Percentiles rank a stretch among this genome's conserved stretches.
Evolutionary conservation across 2,797 vertebrate species (phyloP).

Genomic region (Halcyon leucocephala): DNA sequence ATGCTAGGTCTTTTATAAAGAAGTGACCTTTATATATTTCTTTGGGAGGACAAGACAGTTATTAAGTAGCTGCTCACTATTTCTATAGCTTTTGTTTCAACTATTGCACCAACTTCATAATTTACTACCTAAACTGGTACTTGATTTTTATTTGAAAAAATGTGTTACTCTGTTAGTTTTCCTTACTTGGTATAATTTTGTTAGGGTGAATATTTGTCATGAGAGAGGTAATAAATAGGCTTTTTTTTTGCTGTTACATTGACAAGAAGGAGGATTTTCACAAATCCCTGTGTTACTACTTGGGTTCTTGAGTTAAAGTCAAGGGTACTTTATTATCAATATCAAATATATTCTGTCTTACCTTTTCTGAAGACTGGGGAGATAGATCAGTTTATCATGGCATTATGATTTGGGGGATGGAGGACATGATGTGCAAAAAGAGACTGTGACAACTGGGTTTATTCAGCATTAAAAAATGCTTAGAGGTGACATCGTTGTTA

Average conservation of each 20-base stretch:
- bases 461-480: background rate
- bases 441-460: background rate
- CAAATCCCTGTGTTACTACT: background rate
- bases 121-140: background rate
- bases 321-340: background rate
- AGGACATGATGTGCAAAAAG: background rate
- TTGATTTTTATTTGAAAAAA: background rate
- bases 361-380: background rate
- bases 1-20: background rate
- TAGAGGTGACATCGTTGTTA: background rate
- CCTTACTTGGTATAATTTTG: background rate
- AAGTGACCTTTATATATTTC: background rate
- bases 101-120: background rate
- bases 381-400: background rate
- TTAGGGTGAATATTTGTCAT: background rate
- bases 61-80: background rate
- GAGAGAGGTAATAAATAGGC: background rate
- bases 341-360: background rate
- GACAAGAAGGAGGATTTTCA: background rate
- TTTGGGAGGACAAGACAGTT: background rate
- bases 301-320: background rate
- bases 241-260: background rate
- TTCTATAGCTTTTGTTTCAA: background rate
- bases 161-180: background rate
- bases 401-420: background rate